These are phyloP conservation scores for Melanotaenia boesemani DNA, from an alignment of 2,797 vertebrate genomes.

Conservation along the genomic window DNA sequence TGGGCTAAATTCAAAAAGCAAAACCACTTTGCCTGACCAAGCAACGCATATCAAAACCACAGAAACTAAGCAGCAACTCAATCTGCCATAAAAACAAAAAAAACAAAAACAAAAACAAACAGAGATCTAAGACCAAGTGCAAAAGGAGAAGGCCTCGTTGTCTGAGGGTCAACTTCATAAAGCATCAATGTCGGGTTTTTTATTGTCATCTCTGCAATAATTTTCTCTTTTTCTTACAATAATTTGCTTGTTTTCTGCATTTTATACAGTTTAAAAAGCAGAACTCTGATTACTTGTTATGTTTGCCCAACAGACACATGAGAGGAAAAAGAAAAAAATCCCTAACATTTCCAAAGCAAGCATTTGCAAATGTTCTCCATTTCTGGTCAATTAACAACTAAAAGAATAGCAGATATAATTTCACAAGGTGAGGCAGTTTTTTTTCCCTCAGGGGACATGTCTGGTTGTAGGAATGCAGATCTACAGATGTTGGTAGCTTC, in stretches of 20 bases:
- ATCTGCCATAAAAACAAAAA: conserved; percentile 3
- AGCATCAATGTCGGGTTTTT: not conserved
- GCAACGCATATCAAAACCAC: conserved; percentile 21
- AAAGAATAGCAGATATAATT: not conserved
- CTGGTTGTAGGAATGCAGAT: conserved; percentile 20
- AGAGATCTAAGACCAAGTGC: not conserved
- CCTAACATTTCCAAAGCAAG: not conserved
- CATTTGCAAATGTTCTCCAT: not conserved
- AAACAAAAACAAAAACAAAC: not conserved
- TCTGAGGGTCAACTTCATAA: not conserved
- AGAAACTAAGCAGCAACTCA: conserved; percentile 2
- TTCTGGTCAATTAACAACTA: not conserved
- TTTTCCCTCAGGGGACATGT: not conserved
- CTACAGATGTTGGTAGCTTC: conserved; percentile 17
- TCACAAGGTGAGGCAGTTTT: not conserved
- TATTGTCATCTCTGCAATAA: too few relatives aligned
- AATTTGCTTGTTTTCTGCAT: not conserved
- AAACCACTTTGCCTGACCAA: conserved; percentile 10
- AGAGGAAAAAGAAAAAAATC: not conserved
- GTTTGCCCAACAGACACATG: not conserved
- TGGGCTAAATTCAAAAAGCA: not conserved
- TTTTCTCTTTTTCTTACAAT: not conserved
- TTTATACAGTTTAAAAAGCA: not conserved
- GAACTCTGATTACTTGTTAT: not conserved
- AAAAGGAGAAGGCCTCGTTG: not conserved